These are phyloP conservation scores for Montipora capricornis DNA, from an alignment of 64 coral and sea anemone genomes.

Conservation along the genomic window DNA sequence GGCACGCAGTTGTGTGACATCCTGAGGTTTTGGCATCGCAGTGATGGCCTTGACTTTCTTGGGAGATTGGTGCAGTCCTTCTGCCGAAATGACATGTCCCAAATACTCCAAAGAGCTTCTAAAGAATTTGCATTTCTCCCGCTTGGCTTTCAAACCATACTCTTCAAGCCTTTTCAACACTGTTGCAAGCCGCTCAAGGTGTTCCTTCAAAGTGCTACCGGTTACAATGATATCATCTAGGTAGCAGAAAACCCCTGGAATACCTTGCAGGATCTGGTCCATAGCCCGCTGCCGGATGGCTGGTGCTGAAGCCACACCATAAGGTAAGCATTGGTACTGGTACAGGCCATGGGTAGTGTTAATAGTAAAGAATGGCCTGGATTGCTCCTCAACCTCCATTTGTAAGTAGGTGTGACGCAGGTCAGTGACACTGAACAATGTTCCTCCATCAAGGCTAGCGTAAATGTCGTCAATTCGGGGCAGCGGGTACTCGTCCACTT, in stretches of 20 bases:
- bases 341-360: slow-evolving; percentile 47
- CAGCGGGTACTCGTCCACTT: slow-evolving; percentile 8
- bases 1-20: too few species aligned
- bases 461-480: too few species aligned
- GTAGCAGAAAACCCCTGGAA: slow-evolving; percentile 16
- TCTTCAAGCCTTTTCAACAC: slow-evolving; percentile 31
- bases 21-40: too few species aligned
- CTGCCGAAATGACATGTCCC: slow-evolving; percentile 37
- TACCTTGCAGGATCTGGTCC: slow-evolving; percentile 53
- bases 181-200: not conserved
- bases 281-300: slow-evolving; percentile 39
- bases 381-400: slow-evolving; percentile 46
- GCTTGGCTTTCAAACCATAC: slow-evolving; percentile 24
- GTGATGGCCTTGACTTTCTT: slow-evolving; percentile 11
- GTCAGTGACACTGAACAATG: slow-evolving; percentile 9
- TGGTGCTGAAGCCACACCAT: slow-evolving; percentile 44
- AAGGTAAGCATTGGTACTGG: slow-evolving; percentile 16
- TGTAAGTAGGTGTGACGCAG: slow-evolving; percentile 42
- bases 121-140: slow-evolving; percentile 42
- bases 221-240: slow-evolving; percentile 51
- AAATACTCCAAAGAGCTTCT: slow-evolving; percentile 33
- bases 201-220: not conserved
- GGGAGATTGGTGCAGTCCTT: slow-evolving; percentile 32
- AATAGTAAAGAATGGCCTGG: slow-evolving; percentile 14
- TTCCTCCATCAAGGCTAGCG: not conserved